A percentile compares a stretch with the other conserved stretches of the same genome.
Conservation (phyloP, 2,888 invertebrate genomes). For the Pterobdella sp. region DNA sequence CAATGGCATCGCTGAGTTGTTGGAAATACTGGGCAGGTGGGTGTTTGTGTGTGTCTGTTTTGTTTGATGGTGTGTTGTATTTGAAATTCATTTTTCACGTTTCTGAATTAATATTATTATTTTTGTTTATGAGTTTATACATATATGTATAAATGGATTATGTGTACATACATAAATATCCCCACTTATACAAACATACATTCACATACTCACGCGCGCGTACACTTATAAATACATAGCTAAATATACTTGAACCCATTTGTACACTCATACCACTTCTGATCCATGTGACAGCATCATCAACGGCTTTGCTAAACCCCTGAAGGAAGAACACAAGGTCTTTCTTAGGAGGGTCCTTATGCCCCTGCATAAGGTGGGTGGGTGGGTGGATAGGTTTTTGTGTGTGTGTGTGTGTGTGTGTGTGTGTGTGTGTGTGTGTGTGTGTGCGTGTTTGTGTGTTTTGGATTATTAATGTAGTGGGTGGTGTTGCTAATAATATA, state of each 20-base stretch:
- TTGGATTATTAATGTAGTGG: too few species aligned
- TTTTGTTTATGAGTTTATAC: neutral
- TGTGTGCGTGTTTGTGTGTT: too few species aligned
- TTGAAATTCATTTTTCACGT: neutral
- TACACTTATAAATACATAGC: neutral
- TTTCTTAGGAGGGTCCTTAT: conserved; percentile 95
- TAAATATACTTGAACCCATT: neutral
- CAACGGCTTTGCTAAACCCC: conserved; percentile 96
- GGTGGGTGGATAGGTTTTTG: too few species aligned
- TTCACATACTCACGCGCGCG: neutral
- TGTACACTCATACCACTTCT: neutral
- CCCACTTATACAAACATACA: too few species aligned
- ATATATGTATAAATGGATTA: too few species aligned
- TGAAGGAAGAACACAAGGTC: conserved; percentile 97
- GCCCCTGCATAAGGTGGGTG: conserved; percentile 42
- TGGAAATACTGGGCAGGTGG: conserved; percentile 92
- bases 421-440: too few species aligned
- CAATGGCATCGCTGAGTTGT: conserved; percentile 94
- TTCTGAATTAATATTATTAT: neutral
- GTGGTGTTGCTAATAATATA: too few species aligned
- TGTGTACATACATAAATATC: too few species aligned
- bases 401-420: too few species aligned
- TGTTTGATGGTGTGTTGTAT: neutral
- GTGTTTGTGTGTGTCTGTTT: neutral
- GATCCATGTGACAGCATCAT: conserved; percentile 68